These are phyloP conservation scores for Atopsyche davidsoni DNA, from an alignment of 1,140 invertebrate species.

Conservation along the genomic window DNA sequence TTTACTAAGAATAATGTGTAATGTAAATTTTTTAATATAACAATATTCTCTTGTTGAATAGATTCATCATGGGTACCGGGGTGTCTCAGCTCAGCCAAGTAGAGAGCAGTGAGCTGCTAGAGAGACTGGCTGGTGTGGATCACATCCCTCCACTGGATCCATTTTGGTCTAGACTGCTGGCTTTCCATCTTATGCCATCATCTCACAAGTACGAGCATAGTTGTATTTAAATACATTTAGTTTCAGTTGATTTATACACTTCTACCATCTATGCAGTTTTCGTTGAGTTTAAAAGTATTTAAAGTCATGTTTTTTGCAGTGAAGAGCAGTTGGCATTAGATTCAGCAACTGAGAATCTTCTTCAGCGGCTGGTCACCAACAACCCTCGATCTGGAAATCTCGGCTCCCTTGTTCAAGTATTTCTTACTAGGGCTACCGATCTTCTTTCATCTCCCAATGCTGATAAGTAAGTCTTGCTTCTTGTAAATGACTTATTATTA, in stretches of 20 bases:
- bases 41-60: neutral
- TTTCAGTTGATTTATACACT: neutral
- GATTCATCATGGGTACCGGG: slow-evolving; percentile 69
- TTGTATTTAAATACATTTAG: slow-evolving; percentile 35
- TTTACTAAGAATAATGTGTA: neutral
- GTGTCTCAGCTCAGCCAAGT: slow-evolving; percentile 78
- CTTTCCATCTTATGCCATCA: slow-evolving; percentile 81
- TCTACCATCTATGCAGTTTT: neutral
- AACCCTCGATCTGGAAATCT: slow-evolving; percentile 85
- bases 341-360: slow-evolving; percentile 64
- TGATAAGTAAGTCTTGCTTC: slow-evolving; percentile 68
- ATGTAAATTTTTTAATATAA: neutral
- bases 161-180: slow-evolving; percentile 90
- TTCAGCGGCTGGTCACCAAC: slow-evolving; percentile 68
- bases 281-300: slow-evolving; percentile 6
- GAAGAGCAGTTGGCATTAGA: slow-evolving; percentile 76
- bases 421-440: slow-evolving; percentile 70
- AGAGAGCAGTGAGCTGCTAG: slow-evolving; percentile 73
- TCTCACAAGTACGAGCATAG: slow-evolving; percentile 57
- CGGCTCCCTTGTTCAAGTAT: slow-evolving; percentile 76
- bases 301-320: slow-evolving; percentile 46
- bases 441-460: slow-evolving; percentile 75
- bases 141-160: slow-evolving; percentile 80
- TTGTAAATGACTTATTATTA: too few relatives aligned
- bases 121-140: slow-evolving; percentile 70